Percentiles rank a stretch among this genome's conserved stretches.
Evolutionary conservation across 2,113 vertebrate genomes (phyloP).

Genomic region (Dunckerocampus dactyliophorus): DNA sequence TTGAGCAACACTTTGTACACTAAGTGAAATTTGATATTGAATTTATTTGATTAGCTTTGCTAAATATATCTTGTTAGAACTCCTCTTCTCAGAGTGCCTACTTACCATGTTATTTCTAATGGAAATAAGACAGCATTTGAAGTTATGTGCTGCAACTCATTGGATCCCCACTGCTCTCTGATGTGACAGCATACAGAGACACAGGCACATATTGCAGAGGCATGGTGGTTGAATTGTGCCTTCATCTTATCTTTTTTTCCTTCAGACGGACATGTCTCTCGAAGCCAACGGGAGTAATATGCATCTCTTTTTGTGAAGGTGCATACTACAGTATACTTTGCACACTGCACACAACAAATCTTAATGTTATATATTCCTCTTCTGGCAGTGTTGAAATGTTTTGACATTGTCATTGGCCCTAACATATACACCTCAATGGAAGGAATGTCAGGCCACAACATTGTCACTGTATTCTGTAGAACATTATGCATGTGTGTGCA

Average conservation of each 20-base stretch:
- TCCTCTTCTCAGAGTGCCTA: neutral
- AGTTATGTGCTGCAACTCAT: neutral
- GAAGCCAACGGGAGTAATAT: constrained; percentile 14
- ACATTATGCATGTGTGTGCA: too few species aligned
- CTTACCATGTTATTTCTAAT: neutral
- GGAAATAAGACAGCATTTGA: constrained; percentile 5
- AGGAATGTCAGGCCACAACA: constrained; percentile 51
- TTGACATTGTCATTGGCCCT: constrained; percentile 59
- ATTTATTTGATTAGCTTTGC: constrained; percentile 35
- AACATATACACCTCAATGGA: constrained; percentile 58
- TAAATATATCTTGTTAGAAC: constrained; percentile 11
- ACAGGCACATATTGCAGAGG: constrained; percentile 10
- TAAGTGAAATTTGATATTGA: constrained; percentile 38
- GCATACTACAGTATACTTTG: neutral
- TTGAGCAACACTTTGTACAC: constrained; percentile 24
- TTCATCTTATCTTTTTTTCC: constrained; percentile 4
- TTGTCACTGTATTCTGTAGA: constrained; percentile 13
- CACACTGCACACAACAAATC: constrained; percentile 16
- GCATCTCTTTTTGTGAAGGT: constrained; percentile 8
- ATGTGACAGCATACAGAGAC: neutral
- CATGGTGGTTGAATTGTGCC: constrained; percentile 7
- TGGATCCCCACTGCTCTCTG: constrained; percentile 6
- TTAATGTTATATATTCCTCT: constrained; percentile 43
- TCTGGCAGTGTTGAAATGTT: constrained; percentile 58
- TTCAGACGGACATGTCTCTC: constrained; percentile 17